Conservation (phyloP, 1,140 invertebrate species). For the Drosophila equinoxialis region DNA sequence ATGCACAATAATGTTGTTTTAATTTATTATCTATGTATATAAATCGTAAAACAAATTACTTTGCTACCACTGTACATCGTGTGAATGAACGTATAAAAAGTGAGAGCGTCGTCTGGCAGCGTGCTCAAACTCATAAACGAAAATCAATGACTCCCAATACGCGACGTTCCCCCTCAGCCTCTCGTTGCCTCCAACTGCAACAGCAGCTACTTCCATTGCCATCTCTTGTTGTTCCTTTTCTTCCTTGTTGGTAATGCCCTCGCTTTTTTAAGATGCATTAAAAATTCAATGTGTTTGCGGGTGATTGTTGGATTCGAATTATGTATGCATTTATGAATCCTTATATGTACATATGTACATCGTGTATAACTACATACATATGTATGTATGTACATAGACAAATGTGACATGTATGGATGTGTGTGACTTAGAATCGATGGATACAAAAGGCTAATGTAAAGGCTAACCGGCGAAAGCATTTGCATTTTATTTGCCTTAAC, state of each 20-base stretch:
- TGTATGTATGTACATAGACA: slow-evolving; percentile 35
- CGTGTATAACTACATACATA: too few relatives aligned
- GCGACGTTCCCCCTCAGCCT: slow-evolving; percentile 9
- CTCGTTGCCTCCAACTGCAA: neutral
- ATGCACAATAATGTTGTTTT: too few relatives aligned
- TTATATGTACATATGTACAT: neutral
- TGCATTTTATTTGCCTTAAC: slow-evolving; percentile 29
- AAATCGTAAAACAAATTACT: neutral
- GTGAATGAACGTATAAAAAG: slow-evolving; percentile 81
- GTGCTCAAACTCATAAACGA: slow-evolving; percentile 73
- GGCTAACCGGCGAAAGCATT: slow-evolving; percentile 45
- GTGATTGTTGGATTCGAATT: slow-evolving; percentile 24
- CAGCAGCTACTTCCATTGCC: slow-evolving; percentile 10
- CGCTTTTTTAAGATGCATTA: slow-evolving; percentile 18
- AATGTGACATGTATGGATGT: slow-evolving; percentile 17
- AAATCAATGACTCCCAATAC: slow-evolving; percentile 80
- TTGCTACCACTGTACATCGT: slow-evolving; percentile 62
- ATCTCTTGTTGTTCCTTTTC: slow-evolving; percentile 17
- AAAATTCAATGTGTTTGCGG: slow-evolving; percentile 27
- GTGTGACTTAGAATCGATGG: slow-evolving; percentile 34
- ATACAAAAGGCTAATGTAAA: slow-evolving; percentile 43
- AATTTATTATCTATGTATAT: too few relatives aligned
- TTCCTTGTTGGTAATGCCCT: slow-evolving; percentile 11
- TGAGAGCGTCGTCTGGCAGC: slow-evolving; percentile 57
- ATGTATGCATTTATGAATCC: slow-evolving; percentile 14